These are phyloP conservation scores for Colistium nudipinnis DNA, from an alignment of 2,113 vertebrate genomes.

Conservation along the genomic window DNA sequence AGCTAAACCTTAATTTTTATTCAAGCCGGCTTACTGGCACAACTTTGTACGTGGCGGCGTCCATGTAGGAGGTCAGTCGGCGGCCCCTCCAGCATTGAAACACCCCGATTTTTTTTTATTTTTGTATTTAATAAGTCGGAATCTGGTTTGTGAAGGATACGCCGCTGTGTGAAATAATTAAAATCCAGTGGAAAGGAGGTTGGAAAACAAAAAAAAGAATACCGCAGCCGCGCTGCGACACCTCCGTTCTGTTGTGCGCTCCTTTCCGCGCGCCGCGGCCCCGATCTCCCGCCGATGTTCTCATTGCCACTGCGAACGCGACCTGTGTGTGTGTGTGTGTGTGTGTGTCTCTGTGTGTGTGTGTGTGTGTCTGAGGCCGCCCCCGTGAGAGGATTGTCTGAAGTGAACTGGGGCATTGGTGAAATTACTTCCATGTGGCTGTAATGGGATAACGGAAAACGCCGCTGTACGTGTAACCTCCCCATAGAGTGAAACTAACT, in stretches of 20 bases:
- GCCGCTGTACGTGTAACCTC: slow-evolving; percentile 29
- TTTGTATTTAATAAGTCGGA: background rate
- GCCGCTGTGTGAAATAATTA: background rate
- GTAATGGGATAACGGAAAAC: slow-evolving; percentile 43
- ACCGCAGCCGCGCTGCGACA: too few relatives aligned
- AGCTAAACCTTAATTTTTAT: slow-evolving; percentile 49
- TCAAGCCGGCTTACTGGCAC: slow-evolving; percentile 46
- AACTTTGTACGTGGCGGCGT: slow-evolving; percentile 14
- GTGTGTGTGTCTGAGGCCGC: slow-evolving; percentile 33
- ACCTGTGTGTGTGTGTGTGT: too few relatives aligned
- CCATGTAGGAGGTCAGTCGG: slow-evolving; percentile 11
- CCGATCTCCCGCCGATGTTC: too few relatives aligned
- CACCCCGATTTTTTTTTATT: background rate
- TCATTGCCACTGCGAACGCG: too few relatives aligned
- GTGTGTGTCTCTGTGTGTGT: too few relatives aligned
- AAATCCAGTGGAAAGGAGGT: background rate
- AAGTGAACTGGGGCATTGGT: slow-evolving; percentile 47
- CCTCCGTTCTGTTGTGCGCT: too few relatives aligned
- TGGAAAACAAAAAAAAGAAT: too few relatives aligned
- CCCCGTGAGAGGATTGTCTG: slow-evolving; percentile 39
- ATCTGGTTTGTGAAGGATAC: background rate
- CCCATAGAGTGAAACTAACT: slow-evolving; percentile 34
- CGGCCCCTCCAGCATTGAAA: background rate
- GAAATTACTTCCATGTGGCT: slow-evolving; percentile 42
- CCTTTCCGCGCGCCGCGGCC: too few relatives aligned